Conservation (phyloP, 2,113 vertebrate genomes). For the Serranochromis macrocephalus region DNA sequence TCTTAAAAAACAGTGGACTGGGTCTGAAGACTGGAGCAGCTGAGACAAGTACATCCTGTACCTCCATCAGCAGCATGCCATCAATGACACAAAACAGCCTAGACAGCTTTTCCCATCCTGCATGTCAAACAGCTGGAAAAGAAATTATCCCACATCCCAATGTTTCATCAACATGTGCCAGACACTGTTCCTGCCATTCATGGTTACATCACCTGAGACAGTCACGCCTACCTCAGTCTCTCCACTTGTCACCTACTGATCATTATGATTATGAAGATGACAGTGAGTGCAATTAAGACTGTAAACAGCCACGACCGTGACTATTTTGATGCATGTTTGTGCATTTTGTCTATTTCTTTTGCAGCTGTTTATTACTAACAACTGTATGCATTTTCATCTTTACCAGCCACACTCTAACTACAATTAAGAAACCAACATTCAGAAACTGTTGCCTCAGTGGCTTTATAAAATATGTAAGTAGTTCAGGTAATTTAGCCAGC, state of each 20-base stretch:
- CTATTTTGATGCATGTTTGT: neutral
- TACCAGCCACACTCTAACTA: neutral
- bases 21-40: neutral
- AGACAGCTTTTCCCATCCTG: neutral
- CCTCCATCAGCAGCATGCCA: neutral
- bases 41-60: neutral
- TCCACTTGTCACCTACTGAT: neutral
- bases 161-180: neutral
- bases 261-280: neutral
- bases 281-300: neutral
- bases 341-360: neutral
- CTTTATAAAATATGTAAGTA: neutral
- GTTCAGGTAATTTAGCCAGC: neutral
- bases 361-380: neutral
- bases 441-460: neutral
- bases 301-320: neutral
- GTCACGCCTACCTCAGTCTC: fast-evolving
- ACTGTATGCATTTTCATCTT: neutral
- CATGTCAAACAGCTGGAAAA: neutral
- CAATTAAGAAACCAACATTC: neutral
- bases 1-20: too few relatives aligned
- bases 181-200: neutral
- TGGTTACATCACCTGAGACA: neutral
- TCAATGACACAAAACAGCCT: neutral
- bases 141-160: neutral